Conservation (phyloP, 53 echinoderm and acorn worm genomes). For the Holothuria leucospilota region DNA sequence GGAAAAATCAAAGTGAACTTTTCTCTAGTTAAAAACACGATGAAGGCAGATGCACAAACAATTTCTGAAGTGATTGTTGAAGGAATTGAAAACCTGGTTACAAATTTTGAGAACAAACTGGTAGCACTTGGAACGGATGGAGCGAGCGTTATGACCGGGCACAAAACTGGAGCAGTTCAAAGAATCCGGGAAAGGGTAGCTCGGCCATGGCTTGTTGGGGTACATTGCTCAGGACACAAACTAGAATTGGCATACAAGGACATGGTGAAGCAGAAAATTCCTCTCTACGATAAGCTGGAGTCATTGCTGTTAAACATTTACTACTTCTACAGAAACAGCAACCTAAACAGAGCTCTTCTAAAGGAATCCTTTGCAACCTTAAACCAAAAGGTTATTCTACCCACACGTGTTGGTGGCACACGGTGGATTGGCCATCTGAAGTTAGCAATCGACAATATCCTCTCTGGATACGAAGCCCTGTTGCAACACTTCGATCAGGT, state of each 20-base stretch:
- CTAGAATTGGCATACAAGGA: not conserved
- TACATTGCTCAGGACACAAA: not conserved
- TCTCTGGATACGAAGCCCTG: too few relatives aligned
- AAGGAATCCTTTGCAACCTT: not conserved
- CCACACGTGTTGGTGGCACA: conserved; percentile 4
- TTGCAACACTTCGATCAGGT: too few relatives aligned
- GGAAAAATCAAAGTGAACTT: not conserved
- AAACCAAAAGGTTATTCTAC: not conserved
- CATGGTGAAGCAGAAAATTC: not conserved
- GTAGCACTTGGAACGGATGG: too few relatives aligned
- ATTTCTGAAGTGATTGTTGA: not conserved
- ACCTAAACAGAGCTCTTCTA: not conserved
- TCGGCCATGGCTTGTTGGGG: conserved; percentile 5
- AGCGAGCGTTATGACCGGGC: too few relatives aligned
- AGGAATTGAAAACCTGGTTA: not conserved
- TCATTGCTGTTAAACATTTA: not conserved
- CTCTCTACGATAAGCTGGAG: not conserved
- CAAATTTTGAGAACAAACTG: not conserved
- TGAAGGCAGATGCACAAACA: conserved; percentile 4
- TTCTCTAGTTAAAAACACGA: not conserved
- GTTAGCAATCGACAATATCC: too few relatives aligned
- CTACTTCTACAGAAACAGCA: conserved; percentile 4
- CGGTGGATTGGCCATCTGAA: not conserved
- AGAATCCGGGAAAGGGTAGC: conserved; percentile 17
- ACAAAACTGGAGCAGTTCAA: not conserved